phyloP scores from a whole-genome alignment of 2,888 invertebrate genomes.

The Latheticus oryzae region DNA sequence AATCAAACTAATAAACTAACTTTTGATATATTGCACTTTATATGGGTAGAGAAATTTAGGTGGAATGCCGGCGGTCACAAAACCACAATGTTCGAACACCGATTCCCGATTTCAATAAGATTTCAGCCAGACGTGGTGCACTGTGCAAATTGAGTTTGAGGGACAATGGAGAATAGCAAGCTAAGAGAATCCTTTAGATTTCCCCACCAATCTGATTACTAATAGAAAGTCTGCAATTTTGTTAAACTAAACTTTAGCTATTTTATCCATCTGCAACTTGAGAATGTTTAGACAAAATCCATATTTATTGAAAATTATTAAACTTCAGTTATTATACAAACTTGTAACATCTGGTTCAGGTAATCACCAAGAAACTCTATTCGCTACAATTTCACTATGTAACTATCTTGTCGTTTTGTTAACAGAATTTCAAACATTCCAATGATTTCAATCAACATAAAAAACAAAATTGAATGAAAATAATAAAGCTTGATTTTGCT shows the following conservation, averaged over 20 bases:
- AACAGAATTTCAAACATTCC: no score
- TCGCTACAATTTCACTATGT: no score
- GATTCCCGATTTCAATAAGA: conserved; percentile 10
- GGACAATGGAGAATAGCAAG: conserved; percentile 8
- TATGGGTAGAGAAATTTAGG: no score
- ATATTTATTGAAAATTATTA: no score
- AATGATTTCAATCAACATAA: no score
- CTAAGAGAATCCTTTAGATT: conserved; percentile 9
- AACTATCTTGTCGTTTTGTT: no score
- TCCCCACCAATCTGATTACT: conserved; percentile 1
- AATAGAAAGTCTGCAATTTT: conserved; percentile 4
- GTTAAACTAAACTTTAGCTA: not conserved
- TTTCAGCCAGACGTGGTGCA: conserved; percentile 5
- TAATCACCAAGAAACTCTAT: no score
- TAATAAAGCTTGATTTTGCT: no score
- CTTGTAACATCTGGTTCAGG: no score
- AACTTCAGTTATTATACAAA: no score
- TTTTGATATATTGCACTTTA: conserved; percentile 40
- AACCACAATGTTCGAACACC: conserved; percentile 20
- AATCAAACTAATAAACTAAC: conserved; percentile 44
- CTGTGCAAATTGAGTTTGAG: conserved; percentile 23
- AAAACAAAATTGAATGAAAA: no score
- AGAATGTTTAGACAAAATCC: no score
- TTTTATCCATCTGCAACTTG: conserved; percentile 1
- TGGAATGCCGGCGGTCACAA: conserved; percentile 17